Evolutionary conservation across 64 coral and sea anemone species (phyloP), one percentile per base, ranked within the genome.

Genomic region (Stylophora pistillata): DNA sequence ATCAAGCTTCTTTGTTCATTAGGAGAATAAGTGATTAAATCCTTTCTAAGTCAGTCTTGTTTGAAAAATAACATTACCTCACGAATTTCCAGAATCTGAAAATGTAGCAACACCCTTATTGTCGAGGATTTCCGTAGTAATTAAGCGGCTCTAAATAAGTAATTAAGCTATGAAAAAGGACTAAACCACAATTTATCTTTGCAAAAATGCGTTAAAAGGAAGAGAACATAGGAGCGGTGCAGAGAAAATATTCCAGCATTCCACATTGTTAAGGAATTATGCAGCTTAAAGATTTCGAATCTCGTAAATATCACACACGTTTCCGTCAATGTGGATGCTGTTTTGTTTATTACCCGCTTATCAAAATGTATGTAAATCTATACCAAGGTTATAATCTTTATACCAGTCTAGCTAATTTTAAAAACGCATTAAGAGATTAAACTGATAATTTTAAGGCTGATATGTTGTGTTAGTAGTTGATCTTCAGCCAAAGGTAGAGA

Each of bases 391-490:
- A 32, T 79, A 59, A 79, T 79, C 25, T 29, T 13, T 59, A 25
- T 28, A 58, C 32, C 30, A 59, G 25, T 30, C 26, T 79, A 60
- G 14, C 31, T 30, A 55, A 15, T 59, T 30, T 47, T 47, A 47
- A 47, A 79, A 26, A 79, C 15, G 77, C 77, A 28, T 79, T 59
- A 30, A 79, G 18, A 37, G 77, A 79, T 79, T 79, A 79, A 79
- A 79, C 9, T 33, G 13, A 58, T 79, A 79, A 47, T 25, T 79
- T 79, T 79, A 28, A 59, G 2, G 20, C 55, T 21, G 3, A 79
- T 33, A 5, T 58, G 77, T 33, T 59, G 27, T 53, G 4, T 16
- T 60, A 13, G 20, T 79, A 26, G 28, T 79, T 55, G 53, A 79
- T 56, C 56, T 17, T 47, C 37, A 59, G 28, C 77, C 56, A 79